These are phyloP conservation scores for Spodoptera picta DNA, from an alignment of 2,888 invertebrate species.

Conservation along the genomic window DNA sequence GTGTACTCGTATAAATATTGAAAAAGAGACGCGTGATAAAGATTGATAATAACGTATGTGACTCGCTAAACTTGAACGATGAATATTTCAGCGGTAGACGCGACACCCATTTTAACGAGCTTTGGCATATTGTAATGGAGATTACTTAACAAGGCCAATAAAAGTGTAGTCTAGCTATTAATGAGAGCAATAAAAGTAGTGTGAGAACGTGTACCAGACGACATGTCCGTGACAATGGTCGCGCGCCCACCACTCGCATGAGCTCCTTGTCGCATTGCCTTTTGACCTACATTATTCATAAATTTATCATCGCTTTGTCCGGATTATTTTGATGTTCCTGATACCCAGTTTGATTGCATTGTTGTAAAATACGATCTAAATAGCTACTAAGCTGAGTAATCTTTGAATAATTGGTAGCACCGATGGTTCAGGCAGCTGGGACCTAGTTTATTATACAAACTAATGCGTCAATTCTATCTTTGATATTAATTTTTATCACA, in stretches of 20 bases:
- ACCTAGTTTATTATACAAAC: conserved; percentile 14
- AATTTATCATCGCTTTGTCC: conserved; percentile 63
- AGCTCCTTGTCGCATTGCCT: conserved; percentile 54
- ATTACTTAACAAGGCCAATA: conserved; percentile 52
- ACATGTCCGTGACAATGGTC: conserved; percentile 58
- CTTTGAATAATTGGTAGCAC: conserved; percentile 37
- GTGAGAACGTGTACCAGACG: conserved; percentile 56
- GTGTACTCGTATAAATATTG: conserved; percentile 19
- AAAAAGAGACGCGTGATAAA: conserved; percentile 30
- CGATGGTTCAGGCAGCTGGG: conserved; percentile 10
- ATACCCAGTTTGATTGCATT: conserved; percentile 78
- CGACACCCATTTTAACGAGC: conserved; percentile 16
- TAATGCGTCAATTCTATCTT: conserved; percentile 4
- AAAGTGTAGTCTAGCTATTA: conserved; percentile 51
- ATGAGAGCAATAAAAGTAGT: conserved; percentile 59
- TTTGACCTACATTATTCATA: conserved; percentile 68
- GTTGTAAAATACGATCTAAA: conserved; percentile 57
- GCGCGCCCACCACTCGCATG: conserved; percentile 55
- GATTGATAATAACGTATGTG: conserved; percentile 23
- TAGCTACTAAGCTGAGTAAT: conserved; percentile 56
- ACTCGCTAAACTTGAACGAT: conserved; percentile 29
- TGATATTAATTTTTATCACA: conserved; percentile 25
- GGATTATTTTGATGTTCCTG: conserved; percentile 63
- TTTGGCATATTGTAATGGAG: conserved; percentile 35
- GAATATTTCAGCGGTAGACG: conserved; percentile 11